These are phyloP conservation scores for Crambe crambe DNA, from an alignment of 37 sponge, comb jelly and placozoan species.

Conservation along the genomic window DNA sequence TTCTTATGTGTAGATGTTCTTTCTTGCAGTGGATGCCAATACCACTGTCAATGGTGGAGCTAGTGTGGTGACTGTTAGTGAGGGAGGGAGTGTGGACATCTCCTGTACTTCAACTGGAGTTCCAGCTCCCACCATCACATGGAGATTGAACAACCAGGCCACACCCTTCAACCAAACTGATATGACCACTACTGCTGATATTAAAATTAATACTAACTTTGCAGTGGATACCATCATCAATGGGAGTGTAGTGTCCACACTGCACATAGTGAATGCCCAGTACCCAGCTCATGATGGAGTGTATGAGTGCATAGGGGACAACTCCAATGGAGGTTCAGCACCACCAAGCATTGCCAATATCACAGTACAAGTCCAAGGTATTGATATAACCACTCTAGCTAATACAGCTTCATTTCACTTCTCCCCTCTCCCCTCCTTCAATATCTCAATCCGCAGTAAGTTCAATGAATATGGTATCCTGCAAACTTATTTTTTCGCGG, in stretches of 20 bases:
- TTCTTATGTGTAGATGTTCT: not conserved
- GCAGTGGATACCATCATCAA: not conserved
- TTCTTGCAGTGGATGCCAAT: conserved; percentile 8
- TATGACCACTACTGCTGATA: not conserved
- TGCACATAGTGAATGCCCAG: conserved; percentile 11
- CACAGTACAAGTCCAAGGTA: not conserved
- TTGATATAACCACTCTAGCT: too few species aligned
- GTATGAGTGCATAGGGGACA: conserved; percentile 13
- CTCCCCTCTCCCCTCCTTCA: too few species aligned
- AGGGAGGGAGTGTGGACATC: conserved; percentile 29
- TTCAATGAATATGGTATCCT: too few species aligned
- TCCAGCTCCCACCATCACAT: conserved; percentile 49
- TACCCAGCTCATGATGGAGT: conserved; percentile 37
- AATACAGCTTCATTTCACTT: too few species aligned
- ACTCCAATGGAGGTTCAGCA: not conserved
- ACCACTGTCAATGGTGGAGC: not conserved
- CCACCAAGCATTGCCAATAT: not conserved
- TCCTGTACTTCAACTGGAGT: conserved; percentile 33
- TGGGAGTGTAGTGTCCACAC: conserved; percentile 1
- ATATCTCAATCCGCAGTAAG: too few species aligned
- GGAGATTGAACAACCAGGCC: conserved; percentile 8
- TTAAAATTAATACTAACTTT: not conserved
- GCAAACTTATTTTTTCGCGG: too few species aligned
- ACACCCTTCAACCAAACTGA: conserved; percentile 13
- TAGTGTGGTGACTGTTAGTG: not conserved